phyloP scores from a whole-genome alignment of 2,888 invertebrate species.

The Cephus sareptanus region DNA sequence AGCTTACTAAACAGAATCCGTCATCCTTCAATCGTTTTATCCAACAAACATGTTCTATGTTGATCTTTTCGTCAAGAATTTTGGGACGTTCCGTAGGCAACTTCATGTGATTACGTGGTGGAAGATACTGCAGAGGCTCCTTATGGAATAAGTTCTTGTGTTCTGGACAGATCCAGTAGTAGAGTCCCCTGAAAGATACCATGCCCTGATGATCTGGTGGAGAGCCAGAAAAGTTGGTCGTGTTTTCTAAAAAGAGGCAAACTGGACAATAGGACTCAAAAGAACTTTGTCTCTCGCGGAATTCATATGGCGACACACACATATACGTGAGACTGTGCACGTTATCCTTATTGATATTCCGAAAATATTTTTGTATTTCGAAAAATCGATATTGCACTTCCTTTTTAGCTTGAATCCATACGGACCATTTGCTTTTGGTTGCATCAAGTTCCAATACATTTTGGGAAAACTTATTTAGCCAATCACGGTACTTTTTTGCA shows the following conservation, averaged over 20 bases:
- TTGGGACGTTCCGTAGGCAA: conserved; percentile 69
- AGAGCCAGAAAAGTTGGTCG: conserved; percentile 62
- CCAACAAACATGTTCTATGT: conserved; percentile 63
- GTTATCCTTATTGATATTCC: conserved; percentile 65
- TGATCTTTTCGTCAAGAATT: conserved; percentile 44
- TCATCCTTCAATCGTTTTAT: conserved; percentile 66
- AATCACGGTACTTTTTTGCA: conserved; percentile 63
- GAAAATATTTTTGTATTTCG: conserved; percentile 69
- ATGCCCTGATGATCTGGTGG: conserved; percentile 70
- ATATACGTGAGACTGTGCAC: conserved; percentile 69
- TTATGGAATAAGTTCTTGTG: conserved; percentile 68
- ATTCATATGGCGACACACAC: conserved; percentile 71
- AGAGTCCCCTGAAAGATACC: conserved; percentile 69
- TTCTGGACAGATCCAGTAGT: conserved; percentile 73
- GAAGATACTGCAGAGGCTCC: conserved; percentile 65
- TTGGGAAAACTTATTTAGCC: conserved; percentile 70
- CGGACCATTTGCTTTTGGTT: conserved; percentile 69
- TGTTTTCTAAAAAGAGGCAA: conserved; percentile 66
- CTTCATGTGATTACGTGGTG: conserved; percentile 49
- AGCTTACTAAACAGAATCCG: conserved; percentile 74
- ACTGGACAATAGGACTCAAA: conserved; percentile 72
- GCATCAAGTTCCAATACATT: conserved; percentile 69
- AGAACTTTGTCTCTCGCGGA: conserved; percentile 67
- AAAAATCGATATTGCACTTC: conserved; percentile 61
- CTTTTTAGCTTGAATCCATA: conserved; percentile 66